Evolutionary conservation across 2,797 vertebrate species (phyloP), one percentile per base, ranked within the genome.

Genomic region (Garrulus glandarius): DNA sequence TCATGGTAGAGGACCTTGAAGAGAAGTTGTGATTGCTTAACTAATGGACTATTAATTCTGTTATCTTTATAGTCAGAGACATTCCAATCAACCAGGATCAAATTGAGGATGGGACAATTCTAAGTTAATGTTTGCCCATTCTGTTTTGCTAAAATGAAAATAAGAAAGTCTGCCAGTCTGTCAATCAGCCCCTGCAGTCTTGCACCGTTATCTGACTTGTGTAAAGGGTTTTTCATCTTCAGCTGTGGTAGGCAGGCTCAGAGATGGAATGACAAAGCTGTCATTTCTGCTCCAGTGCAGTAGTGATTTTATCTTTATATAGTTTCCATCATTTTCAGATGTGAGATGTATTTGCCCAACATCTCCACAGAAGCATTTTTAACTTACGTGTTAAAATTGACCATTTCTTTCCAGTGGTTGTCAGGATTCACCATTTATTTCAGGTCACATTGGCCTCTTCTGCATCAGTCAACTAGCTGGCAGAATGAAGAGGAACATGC

Each of bases 21-120:
- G 46, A 69, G 43, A 74, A 92, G 34, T 89, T 0, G 0, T 72
- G 69, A 49, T 65, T 91, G 19, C 55, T 88, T 86, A 84, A 72
- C 59, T 90, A 74, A 75, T 77, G 50, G 79, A 32, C 61, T 71
- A 34, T 57, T 94, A 61, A 92, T 95, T 95, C 69, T 88, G 30
- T 88, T 96, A 82, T 77, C 92, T 70, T 72, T 71, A 56, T 81
- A 92, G 37, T 9, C 82, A 88, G 87, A 87, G 79, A 84, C 55
- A 56, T 90, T 90, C 55, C 70, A 88, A 82, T 92, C 83, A 92
- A 30, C 70, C n/a, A 16, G 39, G 67, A 76, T 65, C 65, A 86
- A 74, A 92, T 0, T 64, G 76, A 86, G 84, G 44, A 88, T 60
- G 34, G 79, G 70, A 43, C 47, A 72, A 84, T 76, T 86, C 63